These are phyloP conservation scores for Augiades crinisus DNA, from an alignment of 2,888 invertebrate genomes.

Conservation along the genomic window DNA sequence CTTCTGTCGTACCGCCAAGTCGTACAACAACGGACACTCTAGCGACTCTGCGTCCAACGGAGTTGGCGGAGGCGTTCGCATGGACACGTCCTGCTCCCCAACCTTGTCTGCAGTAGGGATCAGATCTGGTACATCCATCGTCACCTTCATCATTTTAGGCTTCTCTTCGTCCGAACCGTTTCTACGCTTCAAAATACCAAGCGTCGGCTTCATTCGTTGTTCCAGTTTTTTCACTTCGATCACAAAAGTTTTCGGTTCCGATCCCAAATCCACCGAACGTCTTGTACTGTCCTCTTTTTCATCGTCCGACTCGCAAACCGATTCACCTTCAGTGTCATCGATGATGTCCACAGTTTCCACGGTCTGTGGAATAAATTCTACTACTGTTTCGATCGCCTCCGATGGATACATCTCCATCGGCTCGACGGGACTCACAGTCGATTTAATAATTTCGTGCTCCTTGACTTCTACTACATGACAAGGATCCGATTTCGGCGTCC, in stretches of 20 bases:
- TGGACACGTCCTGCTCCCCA: constrained; percentile 21
- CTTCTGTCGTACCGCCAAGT: constrained; percentile 39
- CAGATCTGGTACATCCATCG: constrained; percentile 47
- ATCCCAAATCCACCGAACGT: constrained; percentile 47
- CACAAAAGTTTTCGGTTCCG: constrained; percentile 65
- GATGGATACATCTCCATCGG: constrained; percentile 64
- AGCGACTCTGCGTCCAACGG: constrained; percentile 41
- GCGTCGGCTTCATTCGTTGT: constrained; percentile 62
- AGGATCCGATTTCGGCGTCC: constrained; percentile 31
- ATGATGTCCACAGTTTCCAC: constrained; percentile 80
- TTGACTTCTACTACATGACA: constrained; percentile 85
- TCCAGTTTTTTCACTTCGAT: constrained; percentile 62
- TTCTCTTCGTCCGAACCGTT: constrained; percentile 41
- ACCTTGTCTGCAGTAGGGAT: constrained; percentile 42
- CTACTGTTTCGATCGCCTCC: constrained; percentile 75
- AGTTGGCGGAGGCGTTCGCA: constrained; percentile 37
- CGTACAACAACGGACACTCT: constrained; percentile 43
- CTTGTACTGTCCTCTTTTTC: constrained; percentile 32
- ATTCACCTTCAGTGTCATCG: constrained; percentile 74
- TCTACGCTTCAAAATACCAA: constrained; percentile 56
- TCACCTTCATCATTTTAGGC: constrained; percentile 41
- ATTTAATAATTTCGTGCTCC: constrained; percentile 85
- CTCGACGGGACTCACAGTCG: constrained; percentile 73
- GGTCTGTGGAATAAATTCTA: constrained; percentile 76
- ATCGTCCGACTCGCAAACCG: constrained; percentile 50